Evolutionary conservation across 2,888 invertebrate species (phyloP), one percentile per base, ranked within the genome.

Genomic region (Halictus ligatus): DNA sequence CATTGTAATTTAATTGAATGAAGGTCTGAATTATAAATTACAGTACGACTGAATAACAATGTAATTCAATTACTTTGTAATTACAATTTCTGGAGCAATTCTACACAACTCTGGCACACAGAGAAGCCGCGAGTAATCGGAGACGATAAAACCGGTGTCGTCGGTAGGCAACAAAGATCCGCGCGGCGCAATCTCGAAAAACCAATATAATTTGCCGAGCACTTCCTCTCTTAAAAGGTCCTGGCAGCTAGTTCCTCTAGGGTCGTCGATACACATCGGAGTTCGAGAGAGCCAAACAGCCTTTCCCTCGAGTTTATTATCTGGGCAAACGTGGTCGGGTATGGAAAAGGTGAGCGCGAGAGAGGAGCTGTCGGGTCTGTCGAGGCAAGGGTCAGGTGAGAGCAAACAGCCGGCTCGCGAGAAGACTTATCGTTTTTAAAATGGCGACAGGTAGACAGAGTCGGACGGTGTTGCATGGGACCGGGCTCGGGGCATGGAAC

Each of bases 391-490:
- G 58, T 40, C 58, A 81, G 77, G 64, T 75, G 79, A 88, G 73
- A 84, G 88, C 78, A 89, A 89, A 89, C 78, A 88, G 75, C 60
- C 81, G 74, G 89, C 77, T 69, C 64, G 74, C 29, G 73, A 8
- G 48, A 69, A 71, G 69, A 84, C 90, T 88, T 90, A 88, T 87
- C 90, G 79, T 81, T 87, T 84, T 81, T 83, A 84, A 87, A 88
- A 87, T 83, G 89, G 81, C 80, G 80, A 78, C 78, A 72, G 29
- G 25, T 48, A 60, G 60, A 60, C 60, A 25, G 60, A 29, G 64
- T 6, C 7, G 7, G 58, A 58, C 58, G 64, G 29, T 13, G 64
- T 64, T 29, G 0, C 7, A 15, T 15, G 15, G n/a, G 29, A 2
- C 64, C 54, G 8, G 2, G 21, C 54, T 13, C n/a, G 75, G 74